Evolutionary conservation across 2,797 vertebrate species (phyloP).

Genomic region (Poliocrania exsul): DNA sequence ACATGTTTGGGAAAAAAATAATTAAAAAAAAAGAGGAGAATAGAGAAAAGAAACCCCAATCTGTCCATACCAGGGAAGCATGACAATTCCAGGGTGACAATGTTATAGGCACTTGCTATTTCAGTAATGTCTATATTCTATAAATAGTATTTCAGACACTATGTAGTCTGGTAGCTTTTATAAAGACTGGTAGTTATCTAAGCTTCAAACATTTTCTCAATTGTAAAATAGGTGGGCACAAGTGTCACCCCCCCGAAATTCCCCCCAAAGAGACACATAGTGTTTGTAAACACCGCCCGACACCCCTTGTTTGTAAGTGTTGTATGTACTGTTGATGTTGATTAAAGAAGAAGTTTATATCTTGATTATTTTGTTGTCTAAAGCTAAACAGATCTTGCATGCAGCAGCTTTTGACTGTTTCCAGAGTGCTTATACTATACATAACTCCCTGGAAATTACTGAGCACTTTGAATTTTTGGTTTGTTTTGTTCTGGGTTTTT

Average conservation of each 20-base stretch:
- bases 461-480: conserved; percentile 89
- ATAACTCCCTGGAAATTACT: conserved; percentile 86
- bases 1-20: conserved; percentile 83
- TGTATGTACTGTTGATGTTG: conserved; percentile 99
- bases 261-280: conserved; percentile 90
- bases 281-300: conserved; percentile 97
- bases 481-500: conserved; percentile 47
- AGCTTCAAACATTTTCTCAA: conserved; percentile 88
- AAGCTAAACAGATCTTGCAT: conserved; percentile 95
- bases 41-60: conserved; percentile 50
- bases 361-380: conserved; percentile 98
- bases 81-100: conserved; percentile 83
- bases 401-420: conserved; percentile 91
- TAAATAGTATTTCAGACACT: conserved; percentile 99
- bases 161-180: conserved; percentile 99
- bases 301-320: conserved; percentile 99
- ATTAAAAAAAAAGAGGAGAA: conserved; percentile 50
- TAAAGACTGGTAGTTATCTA: conserved; percentile 96
- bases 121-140: conserved; percentile 98
- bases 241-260: conserved; percentile 82
- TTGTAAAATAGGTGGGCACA: conserved; percentile 92
- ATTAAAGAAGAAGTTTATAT: conserved; percentile 98
- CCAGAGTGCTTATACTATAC: conserved; percentile 86
- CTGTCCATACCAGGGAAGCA: conserved; percentile 85
- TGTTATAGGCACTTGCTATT: conserved; percentile 97